Evolutionary conservation across 92 coral and sea anemone species (phyloP).

Genomic region (Actinernus sp.): DNA sequence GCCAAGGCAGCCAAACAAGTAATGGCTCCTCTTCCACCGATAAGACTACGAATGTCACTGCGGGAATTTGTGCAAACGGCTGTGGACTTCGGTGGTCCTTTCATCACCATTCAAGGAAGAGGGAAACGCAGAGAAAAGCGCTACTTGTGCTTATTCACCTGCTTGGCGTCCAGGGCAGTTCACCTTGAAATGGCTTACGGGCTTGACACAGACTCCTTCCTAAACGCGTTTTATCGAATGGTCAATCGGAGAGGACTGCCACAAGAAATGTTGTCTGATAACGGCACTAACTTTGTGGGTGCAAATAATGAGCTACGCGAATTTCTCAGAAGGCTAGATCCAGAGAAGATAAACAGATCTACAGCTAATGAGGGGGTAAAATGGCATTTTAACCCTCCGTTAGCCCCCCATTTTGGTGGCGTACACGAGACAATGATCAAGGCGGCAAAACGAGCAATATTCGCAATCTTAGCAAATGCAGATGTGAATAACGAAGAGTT

Average conservation of each 20-base stretch:
- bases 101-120: constrained; percentile 36
- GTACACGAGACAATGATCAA: constrained; percentile 51
- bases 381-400: constrained; percentile 52
- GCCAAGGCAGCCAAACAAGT: constrained; percentile 17
- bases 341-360: constrained; percentile 32
- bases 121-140: constrained; percentile 40
- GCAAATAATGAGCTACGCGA: constrained; percentile 46
- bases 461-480: constrained; percentile 31
- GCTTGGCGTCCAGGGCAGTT: constrained; percentile 17
- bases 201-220: constrained; percentile 48
- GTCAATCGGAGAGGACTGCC: constrained; percentile 55
- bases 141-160: constrained; percentile 38
- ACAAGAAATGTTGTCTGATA: constrained; percentile 45
- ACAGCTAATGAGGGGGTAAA: constrained; percentile 41
- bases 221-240: constrained; percentile 38
- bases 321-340: constrained; percentile 26
- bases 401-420: constrained; percentile 42
- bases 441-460: constrained; percentile 53
- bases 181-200: constrained; percentile 61
- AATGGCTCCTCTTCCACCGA: constrained; percentile 40
- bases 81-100: constrained; percentile 51
- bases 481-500: constrained; percentile 50
- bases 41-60: constrained; percentile 28
- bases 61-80: constrained; percentile 40
- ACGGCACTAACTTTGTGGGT: constrained; percentile 62